These are phyloP conservation scores for Xiphorhynchus erythropygius DNA, from an alignment of 2,797 vertebrate species.

Conservation along the genomic window DNA sequence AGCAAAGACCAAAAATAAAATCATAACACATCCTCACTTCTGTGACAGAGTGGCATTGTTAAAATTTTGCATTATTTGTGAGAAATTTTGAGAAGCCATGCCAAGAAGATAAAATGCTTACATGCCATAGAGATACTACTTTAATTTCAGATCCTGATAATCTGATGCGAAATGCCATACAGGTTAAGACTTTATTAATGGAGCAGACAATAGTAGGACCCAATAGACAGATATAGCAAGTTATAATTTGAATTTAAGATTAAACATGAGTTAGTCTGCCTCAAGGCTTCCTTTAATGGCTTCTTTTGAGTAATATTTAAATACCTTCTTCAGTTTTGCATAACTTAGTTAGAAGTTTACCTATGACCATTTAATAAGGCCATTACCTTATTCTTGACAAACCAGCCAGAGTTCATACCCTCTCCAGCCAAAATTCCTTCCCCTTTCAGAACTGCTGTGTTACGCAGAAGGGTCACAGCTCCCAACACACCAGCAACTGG, in stretches of 20 bases:
- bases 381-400: not conserved
- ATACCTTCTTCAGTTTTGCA: not conserved
- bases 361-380: not conserved
- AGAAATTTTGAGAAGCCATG: not conserved
- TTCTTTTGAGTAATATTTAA: not conserved
- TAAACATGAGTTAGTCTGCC: not conserved
- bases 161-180: not conserved
- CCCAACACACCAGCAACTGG: accelerated
- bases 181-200: not conserved
- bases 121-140: not conserved
- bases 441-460: not conserved
- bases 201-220: not conserved
- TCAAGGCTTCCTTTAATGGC: not conserved
- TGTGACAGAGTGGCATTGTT: not conserved
- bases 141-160: not conserved
- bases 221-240: not conserved
- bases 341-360: not conserved
- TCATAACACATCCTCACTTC: not conserved
- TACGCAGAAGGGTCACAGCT: not conserved
- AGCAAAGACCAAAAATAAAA: not conserved
- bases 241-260: not conserved
- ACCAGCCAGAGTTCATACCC: not conserved
- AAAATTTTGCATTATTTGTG: not conserved
- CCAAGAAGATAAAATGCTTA: not conserved
- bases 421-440: not conserved